Conservation (phyloP, 2,888 invertebrate species). For the Loripinus fragilis region DNA sequence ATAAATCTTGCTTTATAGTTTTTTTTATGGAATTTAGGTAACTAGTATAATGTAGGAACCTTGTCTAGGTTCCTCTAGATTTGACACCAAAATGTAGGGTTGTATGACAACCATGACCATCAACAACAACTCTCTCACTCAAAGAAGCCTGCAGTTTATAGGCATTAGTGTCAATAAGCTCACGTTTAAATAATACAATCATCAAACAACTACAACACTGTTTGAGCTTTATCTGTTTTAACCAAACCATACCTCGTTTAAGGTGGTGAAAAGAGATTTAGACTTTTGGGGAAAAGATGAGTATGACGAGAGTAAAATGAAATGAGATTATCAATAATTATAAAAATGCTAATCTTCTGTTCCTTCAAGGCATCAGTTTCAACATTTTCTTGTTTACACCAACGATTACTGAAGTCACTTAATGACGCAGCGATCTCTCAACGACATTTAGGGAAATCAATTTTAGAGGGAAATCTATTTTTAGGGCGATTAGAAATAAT, state of each 20-base stretch:
- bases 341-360: background rate
- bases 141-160: background rate
- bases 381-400: background rate
- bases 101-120: background rate
- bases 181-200: background rate
- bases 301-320: background rate
- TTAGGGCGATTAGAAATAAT: background rate
- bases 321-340: background rate
- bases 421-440: background rate
- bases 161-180: background rate
- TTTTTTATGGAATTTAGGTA: background rate
- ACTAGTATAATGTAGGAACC: background rate
- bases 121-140: background rate
- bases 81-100: background rate
- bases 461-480: background rate
- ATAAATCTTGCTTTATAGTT: background rate
- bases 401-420: background rate
- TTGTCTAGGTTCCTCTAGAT: background rate
- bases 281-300: background rate
- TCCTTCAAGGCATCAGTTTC: background rate
- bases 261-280: background rate
- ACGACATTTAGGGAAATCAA: background rate
- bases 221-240: background rate
- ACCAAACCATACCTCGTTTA: background rate
- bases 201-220: slow-evolving; percentile 2